phyloP scores from a whole-genome alignment of 1,140 invertebrate species.

The Halesus radiatus region DNA sequence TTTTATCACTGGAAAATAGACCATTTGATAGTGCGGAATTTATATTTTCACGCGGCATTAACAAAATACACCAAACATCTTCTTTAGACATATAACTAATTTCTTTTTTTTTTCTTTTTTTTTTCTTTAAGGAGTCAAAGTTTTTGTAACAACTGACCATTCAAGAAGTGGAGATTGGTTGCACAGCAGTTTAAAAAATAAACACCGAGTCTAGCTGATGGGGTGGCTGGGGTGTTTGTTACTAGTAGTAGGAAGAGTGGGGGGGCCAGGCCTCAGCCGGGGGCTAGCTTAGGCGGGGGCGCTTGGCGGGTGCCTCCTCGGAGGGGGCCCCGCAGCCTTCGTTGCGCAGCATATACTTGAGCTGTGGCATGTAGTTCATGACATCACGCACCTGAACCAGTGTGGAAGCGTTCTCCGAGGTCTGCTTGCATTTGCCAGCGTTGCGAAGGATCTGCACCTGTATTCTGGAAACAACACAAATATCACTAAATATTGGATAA shows the following conservation, averaged over 20 bases:
- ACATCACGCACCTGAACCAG: slow-evolving; percentile 86
- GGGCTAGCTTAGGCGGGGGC: slow-evolving; percentile 62
- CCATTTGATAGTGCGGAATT: too few relatives aligned
- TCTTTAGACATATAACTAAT: too few relatives aligned
- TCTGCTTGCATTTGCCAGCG: slow-evolving; percentile 78
- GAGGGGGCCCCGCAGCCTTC: slow-evolving; percentile 52
- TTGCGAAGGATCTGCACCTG: slow-evolving; percentile 83
- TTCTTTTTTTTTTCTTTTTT: too few relatives aligned
- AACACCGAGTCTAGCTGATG: too few relatives aligned
- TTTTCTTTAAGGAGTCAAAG: too few relatives aligned
- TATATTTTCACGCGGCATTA: too few relatives aligned
- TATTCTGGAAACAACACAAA: slow-evolving; percentile 68
- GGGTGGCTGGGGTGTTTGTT: too few relatives aligned
- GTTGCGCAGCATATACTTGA: slow-evolving; percentile 82
- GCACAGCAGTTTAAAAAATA: not conserved
- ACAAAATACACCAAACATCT: too few relatives aligned
- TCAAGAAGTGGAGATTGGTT: not conserved
- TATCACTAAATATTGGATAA: too few relatives aligned
- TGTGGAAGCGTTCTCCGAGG: slow-evolving; percentile 68
- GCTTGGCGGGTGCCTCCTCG: slow-evolving; percentile 61
- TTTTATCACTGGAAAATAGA: too few relatives aligned
- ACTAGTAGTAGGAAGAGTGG: slow-evolving; percentile 48
- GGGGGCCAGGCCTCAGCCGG: slow-evolving; percentile 43
- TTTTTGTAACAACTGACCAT: too few relatives aligned
- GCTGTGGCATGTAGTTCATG: slow-evolving; percentile 87